These are phyloP conservation scores for Aphidoletes aphidimyza DNA, from an alignment of 2,888 invertebrate genomes.

Conservation along the genomic window DNA sequence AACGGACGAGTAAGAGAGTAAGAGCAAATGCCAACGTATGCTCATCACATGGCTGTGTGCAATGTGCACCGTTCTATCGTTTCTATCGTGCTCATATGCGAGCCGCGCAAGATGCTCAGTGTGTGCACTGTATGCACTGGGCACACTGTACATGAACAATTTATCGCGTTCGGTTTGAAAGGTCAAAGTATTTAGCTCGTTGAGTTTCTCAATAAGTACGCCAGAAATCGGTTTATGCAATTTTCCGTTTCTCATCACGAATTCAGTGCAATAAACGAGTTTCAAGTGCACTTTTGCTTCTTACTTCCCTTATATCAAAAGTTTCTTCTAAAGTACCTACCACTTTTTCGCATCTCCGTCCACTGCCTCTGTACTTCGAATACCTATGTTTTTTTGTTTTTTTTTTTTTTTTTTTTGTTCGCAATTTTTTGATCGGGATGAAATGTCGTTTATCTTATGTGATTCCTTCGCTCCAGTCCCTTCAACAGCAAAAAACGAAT, in stretches of 20 bases:
- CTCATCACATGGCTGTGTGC: neutral
- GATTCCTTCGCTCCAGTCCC: no score
- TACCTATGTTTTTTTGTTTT: neutral
- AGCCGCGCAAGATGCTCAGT: neutral
- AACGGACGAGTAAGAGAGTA: neutral
- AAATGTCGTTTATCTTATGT: no score
- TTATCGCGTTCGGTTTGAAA: constrained; percentile 34
- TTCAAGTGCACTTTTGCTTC: constrained; percentile 39
- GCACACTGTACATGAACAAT: neutral
- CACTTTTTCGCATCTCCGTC: no score
- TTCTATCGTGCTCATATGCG: neutral
- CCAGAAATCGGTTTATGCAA: constrained; percentile 20
- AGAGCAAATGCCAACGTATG: neutral
- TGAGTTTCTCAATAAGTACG: constrained; percentile 20
- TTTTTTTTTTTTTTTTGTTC: no score
- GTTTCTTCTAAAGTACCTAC: neutral
- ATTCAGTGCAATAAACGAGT: constrained; percentile 16
- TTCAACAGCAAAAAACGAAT: no score
- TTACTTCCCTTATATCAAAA: neutral
- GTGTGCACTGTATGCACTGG: neutral
- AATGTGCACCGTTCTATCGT: neutral
- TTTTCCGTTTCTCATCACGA: constrained; percentile 27
- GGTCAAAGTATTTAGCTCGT: constrained; percentile 40
- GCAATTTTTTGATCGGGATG: no score
- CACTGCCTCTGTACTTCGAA: neutral